Base-by-base conservation (phyloP, 1,140 invertebrate species). In the Andrena cerasifolii region DNA sequence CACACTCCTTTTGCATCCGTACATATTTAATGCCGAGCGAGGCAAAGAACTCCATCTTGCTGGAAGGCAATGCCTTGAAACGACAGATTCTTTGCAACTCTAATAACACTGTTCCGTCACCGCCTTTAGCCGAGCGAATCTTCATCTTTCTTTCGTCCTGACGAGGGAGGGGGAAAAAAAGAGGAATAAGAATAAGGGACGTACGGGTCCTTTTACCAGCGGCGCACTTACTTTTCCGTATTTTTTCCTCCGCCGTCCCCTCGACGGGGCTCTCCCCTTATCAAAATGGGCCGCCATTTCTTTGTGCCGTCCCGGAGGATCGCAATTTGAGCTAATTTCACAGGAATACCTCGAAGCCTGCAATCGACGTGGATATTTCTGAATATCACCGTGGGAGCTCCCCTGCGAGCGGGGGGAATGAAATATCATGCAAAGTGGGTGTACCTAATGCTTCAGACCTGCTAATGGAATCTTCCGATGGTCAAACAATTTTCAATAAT, bases 381-480 rank as follows among this genome's bases (percentile, higher is more conserved):
- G 49, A 75, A 67, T 68, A 67, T 45, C 8, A 28, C 1, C 24
- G 51, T 10, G 7, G n/a, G 1, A 40, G 40, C 26, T 18, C 21
- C 24, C 14, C 18, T 2, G 26, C 10, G 33, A 14, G n/a, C 36
- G 51, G 2, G 31, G 21, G 51, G 47, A 66, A 75, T 67, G 51
- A 67, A 75, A 66, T 75, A 49, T 47, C 73, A 47, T 4, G 53
- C 40, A 5, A 47, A n/a, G 14, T 36, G 40, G 12, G 40, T 68
- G 31, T 26, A 47, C 31, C 63, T 28, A 75, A 75, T 36, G 16
- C 63, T 26, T 47, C 63, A 24, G 21, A 21, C 12, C 40, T 51
- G 53, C 18, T 75, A 75, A 75, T 68, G 73, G 73, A 36, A 56
- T 58, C 28, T 51, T n/a, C 6, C 8, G 63, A 75, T 58, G 63